phyloP scores from a whole-genome alignment of 2,113 vertebrate genomes.

The Chaetura pelagica region DNA sequence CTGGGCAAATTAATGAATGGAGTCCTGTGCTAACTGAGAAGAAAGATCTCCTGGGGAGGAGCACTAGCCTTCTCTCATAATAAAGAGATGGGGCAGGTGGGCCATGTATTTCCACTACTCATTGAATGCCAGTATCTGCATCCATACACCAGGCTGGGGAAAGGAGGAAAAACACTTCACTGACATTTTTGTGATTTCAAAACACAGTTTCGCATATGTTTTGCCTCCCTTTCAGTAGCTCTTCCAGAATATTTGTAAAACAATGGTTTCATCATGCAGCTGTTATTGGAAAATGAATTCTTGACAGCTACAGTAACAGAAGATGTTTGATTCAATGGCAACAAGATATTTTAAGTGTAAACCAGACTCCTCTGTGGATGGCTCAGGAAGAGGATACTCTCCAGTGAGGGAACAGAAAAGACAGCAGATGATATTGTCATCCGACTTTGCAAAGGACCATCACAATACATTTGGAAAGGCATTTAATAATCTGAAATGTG shows the following conservation, averaged over 20 bases:
- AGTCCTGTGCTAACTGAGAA: neutral
- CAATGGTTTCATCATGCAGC: neutral
- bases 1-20: slow-evolving; percentile 47
- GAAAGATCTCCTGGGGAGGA: neutral
- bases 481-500: neutral
- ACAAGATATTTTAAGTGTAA: neutral
- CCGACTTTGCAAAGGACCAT: neutral
- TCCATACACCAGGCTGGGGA: neutral
- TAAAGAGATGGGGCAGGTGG: neutral
- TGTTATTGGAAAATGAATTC: neutral
- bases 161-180: neutral
- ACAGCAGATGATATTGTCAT: neutral
- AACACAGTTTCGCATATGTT: accelerated
- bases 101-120: neutral
- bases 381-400: neutral
- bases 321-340: neutral
- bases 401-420: neutral
- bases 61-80: neutral
- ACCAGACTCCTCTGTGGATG: neutral
- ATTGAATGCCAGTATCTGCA: neutral
- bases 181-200: neutral
- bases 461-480: neutral
- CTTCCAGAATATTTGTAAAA: neutral
- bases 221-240: neutral
- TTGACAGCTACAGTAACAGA: neutral